These are phyloP conservation scores for Sphaerodactylus townsendi DNA, from an alignment of 2,113 vertebrate species.

Conservation along the genomic window DNA sequence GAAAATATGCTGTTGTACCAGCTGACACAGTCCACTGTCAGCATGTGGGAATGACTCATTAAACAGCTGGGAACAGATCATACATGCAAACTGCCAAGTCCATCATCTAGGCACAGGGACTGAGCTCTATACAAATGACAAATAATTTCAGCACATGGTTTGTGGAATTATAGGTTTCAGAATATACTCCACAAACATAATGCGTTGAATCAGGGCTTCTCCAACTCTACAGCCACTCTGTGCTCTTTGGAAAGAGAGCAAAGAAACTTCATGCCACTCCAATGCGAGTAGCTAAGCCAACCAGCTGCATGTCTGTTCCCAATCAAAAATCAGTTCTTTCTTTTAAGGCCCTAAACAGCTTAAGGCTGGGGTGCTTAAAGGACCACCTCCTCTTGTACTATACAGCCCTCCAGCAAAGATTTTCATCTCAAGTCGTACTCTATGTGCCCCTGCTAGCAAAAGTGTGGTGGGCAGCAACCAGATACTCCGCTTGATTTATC, in stretches of 20 bases:
- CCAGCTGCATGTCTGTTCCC: too few species aligned
- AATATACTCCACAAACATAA: background rate
- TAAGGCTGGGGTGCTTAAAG: too few species aligned
- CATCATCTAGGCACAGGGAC: background rate
- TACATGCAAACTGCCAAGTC: background rate
- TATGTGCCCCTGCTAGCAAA: too few species aligned
- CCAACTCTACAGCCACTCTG: background rate
- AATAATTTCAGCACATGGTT: background rate
- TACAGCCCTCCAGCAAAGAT: too few species aligned
- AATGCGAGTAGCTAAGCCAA: background rate
- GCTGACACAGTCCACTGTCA: conserved; percentile 1
- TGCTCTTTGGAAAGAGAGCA: background rate
- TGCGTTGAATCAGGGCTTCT: background rate
- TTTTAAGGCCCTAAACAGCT: too few species aligned
- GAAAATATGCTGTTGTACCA: background rate
- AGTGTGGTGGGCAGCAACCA: too few species aligned
- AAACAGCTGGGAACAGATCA: conserved; percentile 29
- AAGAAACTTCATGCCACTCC: background rate
- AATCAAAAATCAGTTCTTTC: too few species aligned
- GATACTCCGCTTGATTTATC: too few species aligned
- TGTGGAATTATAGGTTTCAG: background rate
- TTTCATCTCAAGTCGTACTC: too few species aligned
- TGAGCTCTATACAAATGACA: background rate
- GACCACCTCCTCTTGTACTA: too few species aligned
- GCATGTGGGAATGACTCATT: conserved; percentile 22